These are phyloP conservation scores for Proterorhinus semilunaris DNA, from an alignment of 2,113 vertebrate genomes.

Conservation along the genomic window DNA sequence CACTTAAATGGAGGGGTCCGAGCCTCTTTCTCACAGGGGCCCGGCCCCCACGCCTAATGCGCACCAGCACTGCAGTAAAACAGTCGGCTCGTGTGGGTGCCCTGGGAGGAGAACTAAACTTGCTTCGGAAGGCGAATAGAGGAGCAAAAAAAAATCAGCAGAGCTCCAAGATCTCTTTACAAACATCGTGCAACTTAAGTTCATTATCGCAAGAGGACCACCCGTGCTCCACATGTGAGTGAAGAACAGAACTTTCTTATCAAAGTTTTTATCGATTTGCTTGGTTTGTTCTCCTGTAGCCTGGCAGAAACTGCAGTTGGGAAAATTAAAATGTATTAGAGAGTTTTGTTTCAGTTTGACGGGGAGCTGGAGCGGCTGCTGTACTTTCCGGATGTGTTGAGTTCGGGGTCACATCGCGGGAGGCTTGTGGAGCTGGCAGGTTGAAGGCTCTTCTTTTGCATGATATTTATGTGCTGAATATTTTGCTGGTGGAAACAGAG, in stretches of 20 bases:
- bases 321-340: slow-evolving; percentile 9
- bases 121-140: neutral
- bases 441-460: slow-evolving; percentile 39
- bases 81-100: slow-evolving; percentile 68
- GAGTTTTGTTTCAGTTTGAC: slow-evolving; percentile 18
- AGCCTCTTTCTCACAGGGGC: slow-evolving; percentile 70
- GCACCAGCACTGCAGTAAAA: slow-evolving; percentile 75
- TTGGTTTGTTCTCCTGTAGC: neutral
- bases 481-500: slow-evolving; percentile 57
- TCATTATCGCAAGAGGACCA: neutral
- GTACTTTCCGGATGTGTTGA: neutral
- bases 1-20: slow-evolving; percentile 77
- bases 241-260: neutral
- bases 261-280: neutral
- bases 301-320: slow-evolving; percentile 26
- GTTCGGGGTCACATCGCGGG: slow-evolving; percentile 38
- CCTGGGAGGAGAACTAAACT: slow-evolving; percentile 5
- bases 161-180: neutral
- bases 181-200: no score
- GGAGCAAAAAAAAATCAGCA: neutral
- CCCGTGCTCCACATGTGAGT: neutral
- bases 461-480: slow-evolving; percentile 65
- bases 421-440: slow-evolving; percentile 25
- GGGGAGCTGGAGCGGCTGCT: neutral
- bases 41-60: slow-evolving; percentile 72